Evolutionary conservation across 2,113 vertebrate species (phyloP).

Genomic region (Paramormyrops kingsleyae): DNA sequence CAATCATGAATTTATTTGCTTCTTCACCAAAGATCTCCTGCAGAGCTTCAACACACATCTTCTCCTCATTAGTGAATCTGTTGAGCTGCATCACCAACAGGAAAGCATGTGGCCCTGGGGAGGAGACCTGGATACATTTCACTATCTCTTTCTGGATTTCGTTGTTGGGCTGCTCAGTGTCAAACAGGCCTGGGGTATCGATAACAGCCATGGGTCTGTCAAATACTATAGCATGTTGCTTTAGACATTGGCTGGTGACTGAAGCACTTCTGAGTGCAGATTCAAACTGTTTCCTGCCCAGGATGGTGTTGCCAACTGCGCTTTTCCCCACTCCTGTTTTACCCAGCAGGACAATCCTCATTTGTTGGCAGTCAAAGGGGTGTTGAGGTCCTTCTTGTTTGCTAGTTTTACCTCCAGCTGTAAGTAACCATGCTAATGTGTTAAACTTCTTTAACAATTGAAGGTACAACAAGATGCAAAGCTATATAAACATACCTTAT

Average conservation of each 20-base stretch:
- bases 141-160: slow-evolving; percentile 19
- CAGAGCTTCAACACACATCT: neutral
- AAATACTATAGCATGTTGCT: neutral
- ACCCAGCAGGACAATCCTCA: neutral
- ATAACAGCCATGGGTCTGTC: slow-evolving; percentile 10
- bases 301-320: neutral
- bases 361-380: neutral
- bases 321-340: neutral
- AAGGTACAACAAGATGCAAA: neutral
- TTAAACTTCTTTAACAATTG: neutral
- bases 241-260: neutral
- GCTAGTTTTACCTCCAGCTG: neutral
- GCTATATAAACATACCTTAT: neutral
- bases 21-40: neutral
- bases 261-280: too few species aligned
- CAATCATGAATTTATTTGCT: neutral
- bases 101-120: slow-evolving; percentile 11
- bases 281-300: neutral
- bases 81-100: neutral
- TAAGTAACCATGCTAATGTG: neutral
- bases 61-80: neutral
- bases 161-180: neutral
- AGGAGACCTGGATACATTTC: slow-evolving; percentile 18
- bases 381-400: neutral
- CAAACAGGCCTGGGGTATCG: slow-evolving; percentile 29